Evolutionary conservation across 37 sponge, comb jelly and placozoan genomes (phyloP).

Genomic region (Chondrilla cf. caribensis): DNA sequence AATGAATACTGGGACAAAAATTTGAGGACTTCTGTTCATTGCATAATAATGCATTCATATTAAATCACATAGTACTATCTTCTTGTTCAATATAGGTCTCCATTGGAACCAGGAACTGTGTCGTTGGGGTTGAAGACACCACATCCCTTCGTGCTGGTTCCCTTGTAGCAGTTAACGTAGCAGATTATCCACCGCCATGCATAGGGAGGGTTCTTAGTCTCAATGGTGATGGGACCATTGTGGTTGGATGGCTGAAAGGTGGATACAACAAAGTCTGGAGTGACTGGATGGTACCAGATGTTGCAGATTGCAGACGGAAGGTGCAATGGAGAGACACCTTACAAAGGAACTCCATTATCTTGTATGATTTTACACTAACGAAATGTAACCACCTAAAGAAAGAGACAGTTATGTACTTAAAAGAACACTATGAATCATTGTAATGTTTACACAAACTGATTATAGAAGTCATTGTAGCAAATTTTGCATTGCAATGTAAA

Average conservation of each 20-base stretch:
- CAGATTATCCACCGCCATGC: not conserved
- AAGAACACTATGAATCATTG: not conserved
- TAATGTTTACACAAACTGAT: no score
- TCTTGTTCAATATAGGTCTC: not conserved
- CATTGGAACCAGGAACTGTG: not conserved
- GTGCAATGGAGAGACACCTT: not conserved
- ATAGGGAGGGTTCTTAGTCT: not conserved
- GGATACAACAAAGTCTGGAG: not conserved
- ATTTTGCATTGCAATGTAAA: no score
- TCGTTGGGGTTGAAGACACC: slow-evolving; percentile 1
- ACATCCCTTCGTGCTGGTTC: not conserved
- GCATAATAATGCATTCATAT: no score
- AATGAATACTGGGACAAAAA: no score
- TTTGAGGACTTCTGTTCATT: no score
- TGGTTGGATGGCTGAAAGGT: not conserved
- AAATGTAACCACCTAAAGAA: not conserved
- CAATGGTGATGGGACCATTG: not conserved
- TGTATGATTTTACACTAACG: not conserved
- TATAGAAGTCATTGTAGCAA: no score
- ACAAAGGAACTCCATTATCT: not conserved
- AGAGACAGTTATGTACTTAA: not conserved
- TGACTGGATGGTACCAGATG: not conserved
- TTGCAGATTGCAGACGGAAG: not conserved
- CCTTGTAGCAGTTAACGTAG: not conserved
- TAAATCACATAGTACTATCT: no score